Evolutionary conservation across 2,113 vertebrate genomes (phyloP).

Genomic region (Chaenogobius annularis): DNA sequence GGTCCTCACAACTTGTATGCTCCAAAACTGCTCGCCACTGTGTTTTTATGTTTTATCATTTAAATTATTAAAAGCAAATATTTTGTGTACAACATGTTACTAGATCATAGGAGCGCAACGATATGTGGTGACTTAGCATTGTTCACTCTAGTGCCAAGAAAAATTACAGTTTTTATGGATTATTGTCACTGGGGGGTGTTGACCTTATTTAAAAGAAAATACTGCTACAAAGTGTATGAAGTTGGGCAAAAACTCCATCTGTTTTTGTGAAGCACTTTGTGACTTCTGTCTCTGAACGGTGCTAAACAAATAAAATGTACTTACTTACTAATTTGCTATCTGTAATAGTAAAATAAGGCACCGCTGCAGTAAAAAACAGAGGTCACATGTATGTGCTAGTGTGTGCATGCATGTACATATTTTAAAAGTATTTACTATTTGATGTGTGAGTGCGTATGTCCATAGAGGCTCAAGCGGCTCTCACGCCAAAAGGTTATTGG

Average conservation of each 20-base stretch:
- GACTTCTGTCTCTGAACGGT: too few relatives aligned
- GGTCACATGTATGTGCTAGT: background rate
- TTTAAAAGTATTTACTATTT: slow-evolving; percentile 11
- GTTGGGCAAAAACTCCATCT: background rate
- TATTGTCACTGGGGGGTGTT: background rate
- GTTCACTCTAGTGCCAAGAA: too few relatives aligned
- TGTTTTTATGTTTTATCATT: too few relatives aligned
- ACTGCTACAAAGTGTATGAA: background rate
- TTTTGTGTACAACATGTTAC: too few relatives aligned
- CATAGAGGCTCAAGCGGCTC: slow-evolving; percentile 21
- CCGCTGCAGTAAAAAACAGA: background rate
- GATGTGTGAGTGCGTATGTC: slow-evolving; percentile 1
- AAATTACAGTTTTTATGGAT: background rate
- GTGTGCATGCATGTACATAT: slow-evolving; percentile 17
- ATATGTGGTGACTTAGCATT: too few relatives aligned
- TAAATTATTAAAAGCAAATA: too few relatives aligned
- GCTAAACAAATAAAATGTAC: background rate
- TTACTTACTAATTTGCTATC: background rate
- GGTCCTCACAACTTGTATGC: too few relatives aligned
- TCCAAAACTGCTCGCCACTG: too few relatives aligned
- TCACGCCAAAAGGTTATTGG: slow-evolving; percentile 57
- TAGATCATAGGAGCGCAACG: too few relatives aligned
- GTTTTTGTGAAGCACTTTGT: too few relatives aligned
- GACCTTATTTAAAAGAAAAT: too few relatives aligned
- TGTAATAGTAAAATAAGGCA: background rate